Evolutionary conservation across 1,140 invertebrate species (phyloP), one percentile per base, ranked within the genome.

Genomic region (Mizuhopecten yessoensis): DNA sequence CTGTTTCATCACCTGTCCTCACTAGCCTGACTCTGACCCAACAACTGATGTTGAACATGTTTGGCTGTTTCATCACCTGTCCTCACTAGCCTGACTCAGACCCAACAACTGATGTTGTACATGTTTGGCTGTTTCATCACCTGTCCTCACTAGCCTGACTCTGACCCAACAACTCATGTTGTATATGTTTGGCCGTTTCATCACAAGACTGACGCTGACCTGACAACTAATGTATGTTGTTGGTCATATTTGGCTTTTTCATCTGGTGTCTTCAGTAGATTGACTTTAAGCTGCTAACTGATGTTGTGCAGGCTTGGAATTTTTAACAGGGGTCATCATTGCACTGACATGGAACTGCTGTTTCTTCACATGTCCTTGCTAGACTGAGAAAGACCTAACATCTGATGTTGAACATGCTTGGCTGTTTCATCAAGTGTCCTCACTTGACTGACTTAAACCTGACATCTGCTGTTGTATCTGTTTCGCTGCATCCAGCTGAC

Each of bases 401-500:
- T 7, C 36, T 7, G 36, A 39, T 39, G 36, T 39, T 13, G 13
- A 13, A 39, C 13, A 39, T 39, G 36, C 13, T 39, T 13, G 13
- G 36, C 13, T 39, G 36, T 7, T 39, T 39, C 13, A 13, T 75
- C 23, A 75, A 13, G n/a, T 75, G 57, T 75, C 42, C 42, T 45
- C 10, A 49, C n/a, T 49, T 34, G 39, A 57, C 34, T 86, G n/a
- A 86, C 20, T 45, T 86, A 13, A 10, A 89, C 7, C 20, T 33
- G 39, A 87, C 42, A 92, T 89, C 75, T 95, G 89, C 90, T 90
- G 49, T 49, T 94, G 94, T 33, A 95, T 33, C 49, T 93, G 36
- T 20, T 75, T 86, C 29, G 94, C 94, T 89, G 91, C 92, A 34
- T 93, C 75, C n/a, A 94, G 88, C 86, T 95, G 94, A 11, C 57